Evolutionary conservation across 2,888 invertebrate genomes (phyloP).

Genomic region (Meiosimyza platycephala): DNA sequence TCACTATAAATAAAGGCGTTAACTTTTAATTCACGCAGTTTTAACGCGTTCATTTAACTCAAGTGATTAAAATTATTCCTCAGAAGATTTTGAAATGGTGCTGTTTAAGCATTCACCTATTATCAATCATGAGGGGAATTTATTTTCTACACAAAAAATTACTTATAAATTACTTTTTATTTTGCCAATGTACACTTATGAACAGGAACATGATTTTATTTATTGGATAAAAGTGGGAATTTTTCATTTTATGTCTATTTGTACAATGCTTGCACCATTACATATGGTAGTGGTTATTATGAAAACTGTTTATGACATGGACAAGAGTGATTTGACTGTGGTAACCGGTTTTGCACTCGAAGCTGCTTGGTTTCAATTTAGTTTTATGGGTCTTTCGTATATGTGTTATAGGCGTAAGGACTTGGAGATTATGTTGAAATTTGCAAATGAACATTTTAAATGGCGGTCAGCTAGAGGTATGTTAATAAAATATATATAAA

Average conservation of each 20-base stretch:
- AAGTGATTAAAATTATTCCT: too few species aligned
- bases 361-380: slow-evolving; percentile 6
- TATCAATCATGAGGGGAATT: neutral
- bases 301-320: slow-evolving; percentile 12
- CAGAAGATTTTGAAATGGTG: neutral
- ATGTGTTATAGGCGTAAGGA: neutral
- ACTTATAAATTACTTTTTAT: slow-evolving; percentile 3
- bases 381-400: slow-evolving; percentile 9
- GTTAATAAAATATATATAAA: neutral
- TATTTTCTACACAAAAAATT: slow-evolving; percentile 4
- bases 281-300: neutral
- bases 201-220: neutral
- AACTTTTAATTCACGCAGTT: neutral
- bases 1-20: slow-evolving; percentile 4
- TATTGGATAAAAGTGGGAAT: neutral
- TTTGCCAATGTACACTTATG: neutral
- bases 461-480: slow-evolving; percentile 20
- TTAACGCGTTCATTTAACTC: too few species aligned
- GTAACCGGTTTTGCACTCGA: neutral
- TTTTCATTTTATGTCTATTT: neutral
- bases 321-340: neutral
- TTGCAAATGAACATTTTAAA: neutral
- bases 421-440: neutral
- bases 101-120: too few species aligned
- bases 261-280: neutral